Base-by-base conservation (phyloP, 2,113 vertebrate genomes). In the Fregetta grallaria region DNA sequence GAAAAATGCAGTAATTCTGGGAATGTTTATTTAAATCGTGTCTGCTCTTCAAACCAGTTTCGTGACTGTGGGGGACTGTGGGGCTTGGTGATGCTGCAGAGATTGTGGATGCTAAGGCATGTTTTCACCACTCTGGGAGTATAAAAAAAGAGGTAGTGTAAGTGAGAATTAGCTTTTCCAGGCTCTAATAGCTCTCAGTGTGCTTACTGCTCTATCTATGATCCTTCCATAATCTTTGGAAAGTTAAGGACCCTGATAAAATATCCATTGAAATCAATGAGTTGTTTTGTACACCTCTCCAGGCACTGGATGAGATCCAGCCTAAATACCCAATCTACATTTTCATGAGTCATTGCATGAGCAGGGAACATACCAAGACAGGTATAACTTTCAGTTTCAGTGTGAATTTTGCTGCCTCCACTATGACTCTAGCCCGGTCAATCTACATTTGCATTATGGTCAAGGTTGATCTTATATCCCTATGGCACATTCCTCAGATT, bases 281-380 rank as follows among this genome's bases (percentile, higher is more conserved):
- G 66, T 73, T 87, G 62, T 84, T 94, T 56, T 50, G 58, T 62
- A 36, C 45, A 38, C 42, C 23, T 76, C 70, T 73, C 18, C 4
- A 3, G 80, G 66, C 66, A 7, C 32, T 70, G 87, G 92, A 66
- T 79, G 70, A 74, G 53, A 70, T 88, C 53, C 92, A 92, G 71
- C 71, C 81, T 73, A 88, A 91, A 73, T 71, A 76, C n/a, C 30
- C 91, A 82, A 91, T 92, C 92, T 76, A 3, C 93, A 90, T 90
- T 96, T 92, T 92, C 89, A 82, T 79, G 80, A 95, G 91, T 86
- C 91, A 59, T 40, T 92, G 62, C 77, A 78, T 86, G 61, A 90
- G 74, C 78, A 74, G 50, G 55, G 45, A 83, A 38, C 70, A 21
- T 26, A 53, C 68, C 53, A 44, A 8, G 11, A 38, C 58, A 70